Evolutionary conservation across 2,888 invertebrate species (phyloP).

Genomic region (Tinea pellionella): DNA sequence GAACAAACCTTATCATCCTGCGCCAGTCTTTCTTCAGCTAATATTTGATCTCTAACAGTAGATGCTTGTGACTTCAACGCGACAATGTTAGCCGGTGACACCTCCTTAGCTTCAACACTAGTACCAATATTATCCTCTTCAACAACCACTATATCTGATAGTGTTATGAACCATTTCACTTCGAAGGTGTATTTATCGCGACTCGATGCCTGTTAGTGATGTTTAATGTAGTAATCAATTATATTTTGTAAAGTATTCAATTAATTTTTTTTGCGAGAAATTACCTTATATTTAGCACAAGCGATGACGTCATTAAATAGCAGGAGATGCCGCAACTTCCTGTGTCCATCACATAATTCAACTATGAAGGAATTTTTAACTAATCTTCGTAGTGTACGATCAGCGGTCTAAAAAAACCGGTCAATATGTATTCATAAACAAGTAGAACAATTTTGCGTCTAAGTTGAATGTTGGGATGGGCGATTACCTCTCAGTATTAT

Average conservation of each 20-base stretch:
- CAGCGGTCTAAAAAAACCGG: slow-evolving; percentile 71
- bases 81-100: slow-evolving; percentile 85
- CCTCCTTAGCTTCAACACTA: slow-evolving; percentile 57
- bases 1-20: slow-evolving; percentile 70
- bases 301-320: slow-evolving; percentile 95
- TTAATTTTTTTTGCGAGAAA: too few relatives aligned
- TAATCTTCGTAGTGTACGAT: slow-evolving; percentile 85
- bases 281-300: slow-evolving; percentile 91
- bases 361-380: slow-evolving; percentile 96
- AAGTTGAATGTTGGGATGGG: too few relatives aligned
- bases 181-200: slow-evolving; percentile 92
- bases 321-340: slow-evolving; percentile 92
- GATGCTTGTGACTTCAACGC: slow-evolving; percentile 87
- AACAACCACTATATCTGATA: slow-evolving; percentile 82
- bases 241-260: neutral
- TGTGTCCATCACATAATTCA: slow-evolving; percentile 87
- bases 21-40: slow-evolving; percentile 79
- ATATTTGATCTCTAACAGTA: slow-evolving; percentile 86
- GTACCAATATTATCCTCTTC: slow-evolving; percentile 72
- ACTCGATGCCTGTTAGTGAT: slow-evolving; percentile 74
- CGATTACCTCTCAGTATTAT: too few relatives aligned
- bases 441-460: too few relatives aligned
- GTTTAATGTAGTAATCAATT: neutral
- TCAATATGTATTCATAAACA: too few relatives aligned
- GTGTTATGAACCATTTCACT: slow-evolving; percentile 92